Percentiles rank a stretch among this genome's conserved stretches.
phyloP scores from a whole-genome alignment of 2,888 invertebrate genomes.

The Dusona sp. region DNA sequence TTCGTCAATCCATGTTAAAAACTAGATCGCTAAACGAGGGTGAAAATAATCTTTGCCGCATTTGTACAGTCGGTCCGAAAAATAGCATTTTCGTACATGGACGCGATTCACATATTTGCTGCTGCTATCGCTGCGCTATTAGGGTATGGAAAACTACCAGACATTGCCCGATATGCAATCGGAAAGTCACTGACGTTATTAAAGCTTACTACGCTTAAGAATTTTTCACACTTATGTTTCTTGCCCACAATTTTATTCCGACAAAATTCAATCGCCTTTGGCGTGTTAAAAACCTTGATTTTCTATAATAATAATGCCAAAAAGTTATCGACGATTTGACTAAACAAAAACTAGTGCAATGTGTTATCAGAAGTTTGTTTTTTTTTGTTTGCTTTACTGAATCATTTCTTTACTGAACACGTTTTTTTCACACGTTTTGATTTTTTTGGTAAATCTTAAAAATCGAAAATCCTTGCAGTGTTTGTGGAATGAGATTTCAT shows the following conservation, averaged over 20 bases:
- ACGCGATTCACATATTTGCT: conserved; percentile 88
- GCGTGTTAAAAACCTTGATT: background rate
- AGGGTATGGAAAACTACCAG: conserved; percentile 88
- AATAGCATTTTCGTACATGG: conserved; percentile 90
- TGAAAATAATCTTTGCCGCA: conserved; percentile 86
- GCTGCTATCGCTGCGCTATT: conserved; percentile 90
- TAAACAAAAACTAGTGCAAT: background rate
- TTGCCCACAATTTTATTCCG: background rate
- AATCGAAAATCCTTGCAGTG: background rate
- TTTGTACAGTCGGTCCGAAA: conserved; percentile 88
- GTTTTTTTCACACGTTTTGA: background rate
- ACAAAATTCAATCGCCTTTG: background rate
- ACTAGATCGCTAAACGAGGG: conserved; percentile 42
- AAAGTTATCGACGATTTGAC: background rate
- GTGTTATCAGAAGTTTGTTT: background rate
- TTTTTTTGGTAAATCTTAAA: background rate
- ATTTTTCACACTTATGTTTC: background rate
- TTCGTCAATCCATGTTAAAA: conserved; percentile 19
- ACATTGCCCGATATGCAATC: conserved; percentile 89
- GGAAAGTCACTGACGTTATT: conserved; percentile 88
- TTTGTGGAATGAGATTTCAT: too few relatives aligned
- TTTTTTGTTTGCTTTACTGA: background rate
- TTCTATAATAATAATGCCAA: background rate
- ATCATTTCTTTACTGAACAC: background rate
- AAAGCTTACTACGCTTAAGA: conserved; percentile 85